Conservation (phyloP, 2,888 invertebrate genomes). For the Conus canariensis region DNA sequence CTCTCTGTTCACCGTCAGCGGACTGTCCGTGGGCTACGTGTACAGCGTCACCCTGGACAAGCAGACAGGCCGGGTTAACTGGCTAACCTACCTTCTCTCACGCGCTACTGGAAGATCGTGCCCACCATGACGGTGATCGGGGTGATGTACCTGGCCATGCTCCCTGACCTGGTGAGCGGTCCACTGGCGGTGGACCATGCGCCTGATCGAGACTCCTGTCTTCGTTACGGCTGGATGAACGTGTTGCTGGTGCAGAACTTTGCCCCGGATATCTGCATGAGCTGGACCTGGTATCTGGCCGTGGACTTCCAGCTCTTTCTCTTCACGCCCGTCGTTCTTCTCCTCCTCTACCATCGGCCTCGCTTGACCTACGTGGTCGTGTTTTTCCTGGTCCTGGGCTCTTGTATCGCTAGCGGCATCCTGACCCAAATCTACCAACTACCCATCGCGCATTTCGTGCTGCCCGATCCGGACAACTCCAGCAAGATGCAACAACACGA, state of each 20-base stretch:
- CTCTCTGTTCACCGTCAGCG: slow-evolving; percentile 34
- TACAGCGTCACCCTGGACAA: neutral
- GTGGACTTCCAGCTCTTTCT: slow-evolving; percentile 41
- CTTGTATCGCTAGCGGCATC: slow-evolving; percentile 6
- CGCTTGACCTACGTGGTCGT: neutral
- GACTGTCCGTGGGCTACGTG: slow-evolving; percentile 16
- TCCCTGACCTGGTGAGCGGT: slow-evolving; percentile 22
- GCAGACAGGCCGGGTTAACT: neutral
- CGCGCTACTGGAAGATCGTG: slow-evolving; percentile 15
- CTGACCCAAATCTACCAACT: slow-evolving; percentile 6
- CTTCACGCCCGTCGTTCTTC: slow-evolving; percentile 29
- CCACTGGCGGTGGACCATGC: slow-evolving; percentile 10
- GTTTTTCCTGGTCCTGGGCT: neutral
- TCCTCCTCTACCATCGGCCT: neutral
- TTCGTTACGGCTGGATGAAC: slow-evolving; percentile 31
- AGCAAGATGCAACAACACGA: neutral
- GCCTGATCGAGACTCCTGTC: neutral
- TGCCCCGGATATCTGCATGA: slow-evolving; percentile 12
- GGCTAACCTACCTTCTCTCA: neutral
- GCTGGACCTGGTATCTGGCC: slow-evolving; percentile 40
- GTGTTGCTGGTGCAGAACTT: slow-evolving; percentile 35
- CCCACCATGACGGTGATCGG: slow-evolving; percentile 31
- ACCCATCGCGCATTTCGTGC: slow-evolving; percentile 3
- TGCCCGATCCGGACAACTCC: neutral
- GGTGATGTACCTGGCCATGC: slow-evolving; percentile 15